Conservation (phyloP, 2,113 vertebrate species). For the Rhagologus leucostigma region DNA sequence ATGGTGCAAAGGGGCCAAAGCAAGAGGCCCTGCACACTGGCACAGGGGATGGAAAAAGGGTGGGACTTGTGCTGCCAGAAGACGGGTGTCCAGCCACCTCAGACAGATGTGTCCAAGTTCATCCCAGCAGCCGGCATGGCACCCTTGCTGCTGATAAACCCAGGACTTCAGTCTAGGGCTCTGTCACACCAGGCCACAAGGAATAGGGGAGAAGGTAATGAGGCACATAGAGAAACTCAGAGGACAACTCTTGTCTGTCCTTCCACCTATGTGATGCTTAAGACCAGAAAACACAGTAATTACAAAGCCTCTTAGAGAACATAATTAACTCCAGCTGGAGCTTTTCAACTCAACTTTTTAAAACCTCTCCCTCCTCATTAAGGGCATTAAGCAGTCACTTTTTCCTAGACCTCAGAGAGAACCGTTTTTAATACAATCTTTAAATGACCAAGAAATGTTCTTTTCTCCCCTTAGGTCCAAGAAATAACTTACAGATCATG, state of each 20-base stretch:
- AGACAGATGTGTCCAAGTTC: neutral
- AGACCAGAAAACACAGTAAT: neutral
- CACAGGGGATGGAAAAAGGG: neutral
- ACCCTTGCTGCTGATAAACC: constrained; percentile 17
- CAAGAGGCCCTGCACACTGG: neutral
- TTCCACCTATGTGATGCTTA: fast-evolving
- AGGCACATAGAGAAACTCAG: neutral
- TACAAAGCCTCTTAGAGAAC: neutral
- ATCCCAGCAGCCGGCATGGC: neutral
- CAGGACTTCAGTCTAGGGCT: constrained; percentile 17
- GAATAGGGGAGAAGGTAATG: neutral
- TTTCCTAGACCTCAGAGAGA: neutral
- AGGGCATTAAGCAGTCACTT: neutral
- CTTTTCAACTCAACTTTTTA: neutral
- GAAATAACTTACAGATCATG: neutral
- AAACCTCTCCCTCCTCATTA: neutral
- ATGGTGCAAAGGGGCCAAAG: fast-evolving
- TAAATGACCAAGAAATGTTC: neutral
- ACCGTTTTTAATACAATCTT: neutral
- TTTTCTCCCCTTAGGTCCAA: neutral
- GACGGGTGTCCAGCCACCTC: neutral
- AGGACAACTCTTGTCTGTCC: neutral
- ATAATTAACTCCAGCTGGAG: neutral
- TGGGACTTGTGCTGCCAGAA: neutral
- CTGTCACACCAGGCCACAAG: neutral